Conservation (phyloP, 1,140 invertebrate species). For the Drosophila seguyi region DNA sequence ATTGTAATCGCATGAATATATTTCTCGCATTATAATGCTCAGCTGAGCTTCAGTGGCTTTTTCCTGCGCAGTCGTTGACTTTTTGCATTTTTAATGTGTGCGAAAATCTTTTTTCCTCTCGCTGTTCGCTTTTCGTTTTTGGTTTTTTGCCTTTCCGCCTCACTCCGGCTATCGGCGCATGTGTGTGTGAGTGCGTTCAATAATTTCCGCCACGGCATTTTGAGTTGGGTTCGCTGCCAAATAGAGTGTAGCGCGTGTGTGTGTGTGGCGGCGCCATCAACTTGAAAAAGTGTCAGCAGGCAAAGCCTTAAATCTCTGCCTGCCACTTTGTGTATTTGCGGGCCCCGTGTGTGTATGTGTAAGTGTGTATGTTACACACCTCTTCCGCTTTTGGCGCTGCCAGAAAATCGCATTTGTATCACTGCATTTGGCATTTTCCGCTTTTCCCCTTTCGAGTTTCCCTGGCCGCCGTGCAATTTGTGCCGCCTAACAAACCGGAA, state of each 20-base stretch:
- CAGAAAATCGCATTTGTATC: slow-evolving; percentile 79
- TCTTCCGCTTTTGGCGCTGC: slow-evolving; percentile 47
- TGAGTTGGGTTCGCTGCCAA: slow-evolving; percentile 80
- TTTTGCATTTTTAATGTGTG: slow-evolving; percentile 82
- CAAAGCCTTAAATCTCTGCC: slow-evolving; percentile 79
- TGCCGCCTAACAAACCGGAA: slow-evolving; percentile 80
- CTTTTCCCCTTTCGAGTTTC: slow-evolving; percentile 4
- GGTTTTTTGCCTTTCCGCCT: slow-evolving; percentile 20
- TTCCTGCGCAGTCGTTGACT: slow-evolving; percentile 79
- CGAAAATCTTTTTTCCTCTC: slow-evolving; percentile 33
- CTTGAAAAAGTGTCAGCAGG: slow-evolving; percentile 78
- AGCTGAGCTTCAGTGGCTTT: slow-evolving; percentile 74
- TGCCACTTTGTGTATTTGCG: slow-evolving; percentile 53
- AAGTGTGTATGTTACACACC: slow-evolving; percentile 49
- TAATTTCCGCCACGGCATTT: slow-evolving; percentile 77
- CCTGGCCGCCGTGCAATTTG: slow-evolving; percentile 47
- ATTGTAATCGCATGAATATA: slow-evolving; percentile 83
- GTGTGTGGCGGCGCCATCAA: slow-evolving; percentile 67
- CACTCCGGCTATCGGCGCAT: slow-evolving; percentile 20
- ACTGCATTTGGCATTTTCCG: slow-evolving; percentile 74
- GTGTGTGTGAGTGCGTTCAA: slow-evolving; percentile 76
- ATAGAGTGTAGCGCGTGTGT: slow-evolving; percentile 75
- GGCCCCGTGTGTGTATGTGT: slow-evolving; percentile 1
- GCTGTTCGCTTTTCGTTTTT: slow-evolving; percentile 3
- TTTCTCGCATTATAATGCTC: slow-evolving; percentile 78